These are phyloP conservation scores for Drosophila infuscata DNA, from an alignment of 2,888 invertebrate species.

Conservation along the genomic window DNA sequence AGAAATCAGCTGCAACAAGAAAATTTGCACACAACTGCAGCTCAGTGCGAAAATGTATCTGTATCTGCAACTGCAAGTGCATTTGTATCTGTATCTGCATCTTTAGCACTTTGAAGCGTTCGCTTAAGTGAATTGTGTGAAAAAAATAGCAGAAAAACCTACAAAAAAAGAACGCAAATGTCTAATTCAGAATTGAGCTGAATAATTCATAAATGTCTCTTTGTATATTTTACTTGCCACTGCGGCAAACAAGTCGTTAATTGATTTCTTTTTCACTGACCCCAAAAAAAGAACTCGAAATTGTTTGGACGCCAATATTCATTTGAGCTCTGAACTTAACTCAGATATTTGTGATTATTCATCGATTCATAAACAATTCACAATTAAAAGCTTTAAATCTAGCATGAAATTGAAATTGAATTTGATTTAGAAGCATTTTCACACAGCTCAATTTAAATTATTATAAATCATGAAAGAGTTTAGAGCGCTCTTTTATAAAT, in stretches of 20 bases:
- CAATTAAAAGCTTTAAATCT: neutral
- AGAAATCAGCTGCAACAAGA: conserved; percentile 69
- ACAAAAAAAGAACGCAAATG: conserved; percentile 10
- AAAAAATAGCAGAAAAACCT: conserved; percentile 12
- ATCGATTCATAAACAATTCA: neutral
- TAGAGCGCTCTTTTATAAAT: neutral
- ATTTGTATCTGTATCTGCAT: conserved; percentile 26
- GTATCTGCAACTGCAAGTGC: conserved; percentile 17
- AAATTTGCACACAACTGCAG: conserved; percentile 32
- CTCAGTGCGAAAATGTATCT: conserved; percentile 10
- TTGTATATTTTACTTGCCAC: conserved; percentile 15
- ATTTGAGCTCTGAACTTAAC: neutral
- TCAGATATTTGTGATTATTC: neutral
- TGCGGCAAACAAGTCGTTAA: conserved; percentile 47
- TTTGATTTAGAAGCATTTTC: neutral
- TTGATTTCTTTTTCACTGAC: conserved; percentile 51
- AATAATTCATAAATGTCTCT: conserved; percentile 31
- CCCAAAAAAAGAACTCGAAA: conserved; percentile 28
- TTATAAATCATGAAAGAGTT: neutral
- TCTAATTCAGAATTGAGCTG: conserved; percentile 30
- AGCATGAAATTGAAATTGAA: neutral
- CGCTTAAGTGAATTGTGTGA: conserved; percentile 55
- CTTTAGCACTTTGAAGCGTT: conserved; percentile 33
- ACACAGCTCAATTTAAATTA: neutral
- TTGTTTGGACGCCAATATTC: conserved; percentile 16